These are phyloP conservation scores for Hypomecis punctinalis DNA, from an alignment of 2,888 invertebrate species.

Conservation along the genomic window DNA sequence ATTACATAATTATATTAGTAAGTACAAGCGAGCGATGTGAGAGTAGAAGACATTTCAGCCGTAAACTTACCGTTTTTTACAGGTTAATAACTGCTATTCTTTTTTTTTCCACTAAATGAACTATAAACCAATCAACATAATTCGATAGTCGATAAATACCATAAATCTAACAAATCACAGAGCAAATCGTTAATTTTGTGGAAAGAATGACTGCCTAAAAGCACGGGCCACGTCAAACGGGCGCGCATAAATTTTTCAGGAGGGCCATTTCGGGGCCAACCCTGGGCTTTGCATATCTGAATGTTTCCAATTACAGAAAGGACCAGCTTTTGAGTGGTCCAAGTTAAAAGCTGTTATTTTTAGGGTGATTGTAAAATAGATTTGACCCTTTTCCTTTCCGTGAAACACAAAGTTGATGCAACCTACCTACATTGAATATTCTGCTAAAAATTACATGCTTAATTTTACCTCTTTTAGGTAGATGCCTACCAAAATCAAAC, in stretches of 20 bases:
- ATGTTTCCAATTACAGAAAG: conserved; percentile 72
- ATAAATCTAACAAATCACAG: neutral
- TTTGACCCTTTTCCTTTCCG: conserved; percentile 3
- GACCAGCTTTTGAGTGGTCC: conserved; percentile 50
- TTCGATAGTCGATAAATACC: too few species aligned
- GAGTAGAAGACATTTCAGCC: too few species aligned
- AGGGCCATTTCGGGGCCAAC: conserved; percentile 61
- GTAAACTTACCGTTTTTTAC: too few species aligned
- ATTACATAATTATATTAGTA: too few species aligned
- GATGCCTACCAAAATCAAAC: too few species aligned
- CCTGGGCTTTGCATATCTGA: conserved; percentile 74
- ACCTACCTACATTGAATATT: too few species aligned
- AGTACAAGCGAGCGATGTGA: too few species aligned
- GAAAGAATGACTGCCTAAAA: conserved; percentile 35
- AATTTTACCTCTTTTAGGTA: too few species aligned
- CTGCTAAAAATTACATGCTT: too few species aligned
- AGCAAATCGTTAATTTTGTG: conserved; percentile 37
- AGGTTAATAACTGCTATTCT: too few species aligned
- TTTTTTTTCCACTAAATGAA: too few species aligned
- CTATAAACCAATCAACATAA: too few species aligned
- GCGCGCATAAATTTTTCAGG: conserved; percentile 71
- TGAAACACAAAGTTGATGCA: neutral
- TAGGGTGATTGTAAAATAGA: neutral
- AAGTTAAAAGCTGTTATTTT: conserved; percentile 39
- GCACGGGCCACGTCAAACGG: conserved; percentile 62